A percentile compares a stretch with the other conserved stretches of the same genome.
Evolutionary conservation across 2,113 vertebrate species (phyloP).

Genomic region (Hucho hucho): DNA sequence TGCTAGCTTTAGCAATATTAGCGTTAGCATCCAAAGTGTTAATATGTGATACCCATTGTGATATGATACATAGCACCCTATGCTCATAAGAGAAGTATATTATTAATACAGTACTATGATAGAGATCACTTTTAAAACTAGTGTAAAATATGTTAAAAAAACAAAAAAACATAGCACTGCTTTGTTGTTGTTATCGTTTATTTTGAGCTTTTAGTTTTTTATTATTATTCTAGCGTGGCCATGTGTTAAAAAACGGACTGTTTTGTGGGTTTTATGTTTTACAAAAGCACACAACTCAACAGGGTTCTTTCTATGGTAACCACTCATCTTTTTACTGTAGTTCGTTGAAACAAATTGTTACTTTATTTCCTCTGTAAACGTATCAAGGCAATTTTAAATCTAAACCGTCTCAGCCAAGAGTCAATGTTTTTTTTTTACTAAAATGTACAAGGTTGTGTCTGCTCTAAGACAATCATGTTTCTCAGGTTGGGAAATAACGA

Average conservation of each 20-base stretch:
- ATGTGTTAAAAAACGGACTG: conserved; percentile 46
- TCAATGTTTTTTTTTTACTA: not conserved
- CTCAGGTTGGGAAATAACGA: conserved; percentile 66
- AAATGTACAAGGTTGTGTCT: conserved; percentile 60
- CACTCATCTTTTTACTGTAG: not conserved
- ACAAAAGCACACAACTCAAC: conserved; percentile 43
- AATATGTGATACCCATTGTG: conserved; percentile 62
- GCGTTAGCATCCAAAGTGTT: conserved; percentile 58
- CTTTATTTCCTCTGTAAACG: conserved; percentile 39
- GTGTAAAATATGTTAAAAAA: conserved; percentile 67
- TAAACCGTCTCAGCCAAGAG: conserved; percentile 23
- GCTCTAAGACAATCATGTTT: conserved; percentile 71
- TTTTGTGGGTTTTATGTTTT: conserved; percentile 45
- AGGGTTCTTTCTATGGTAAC: conserved; percentile 43
- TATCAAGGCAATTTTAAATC: conserved; percentile 39
- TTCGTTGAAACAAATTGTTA: conserved; percentile 35
- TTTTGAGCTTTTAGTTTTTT: conserved; percentile 48
- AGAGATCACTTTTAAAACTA: conserved; percentile 63
- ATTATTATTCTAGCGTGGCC: conserved; percentile 67
- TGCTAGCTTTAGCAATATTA: conserved; percentile 43
- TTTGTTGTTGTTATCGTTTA: conserved; percentile 63
- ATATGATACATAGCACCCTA: conserved; percentile 57
- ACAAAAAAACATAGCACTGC: conserved; percentile 68
- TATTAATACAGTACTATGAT: conserved; percentile 50
- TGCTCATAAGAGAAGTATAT: conserved; percentile 55